These are phyloP conservation scores for Meriones unguiculatus DNA, from an alignment of 2,113 vertebrate species.

Conservation along the genomic window DNA sequence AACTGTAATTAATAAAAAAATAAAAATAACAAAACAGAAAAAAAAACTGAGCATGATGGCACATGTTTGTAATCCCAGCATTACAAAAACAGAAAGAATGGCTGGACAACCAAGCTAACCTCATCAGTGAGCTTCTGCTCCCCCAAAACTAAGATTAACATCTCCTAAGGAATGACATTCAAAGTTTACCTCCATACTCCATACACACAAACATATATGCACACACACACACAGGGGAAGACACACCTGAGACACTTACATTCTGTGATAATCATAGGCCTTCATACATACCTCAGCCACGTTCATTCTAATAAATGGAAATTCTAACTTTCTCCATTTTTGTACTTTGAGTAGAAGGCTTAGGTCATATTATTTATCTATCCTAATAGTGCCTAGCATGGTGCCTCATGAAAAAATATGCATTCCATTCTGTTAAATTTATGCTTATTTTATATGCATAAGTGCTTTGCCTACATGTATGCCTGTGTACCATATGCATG, in stretches of 20 bases:
- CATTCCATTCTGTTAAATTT: neutral
- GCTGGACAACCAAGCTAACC: neutral
- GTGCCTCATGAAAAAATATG: neutral
- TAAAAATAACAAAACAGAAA: too few relatives aligned
- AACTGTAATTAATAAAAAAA: too few relatives aligned
- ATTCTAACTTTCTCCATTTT: neutral
- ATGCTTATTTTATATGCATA: neutral
- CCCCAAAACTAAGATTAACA: neutral
- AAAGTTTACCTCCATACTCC: neutral
- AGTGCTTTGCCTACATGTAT: neutral
- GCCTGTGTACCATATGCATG: neutral
- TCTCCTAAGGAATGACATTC: neutral
- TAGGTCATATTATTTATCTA: neutral
- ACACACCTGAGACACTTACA: neutral
- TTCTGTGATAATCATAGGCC: neutral
- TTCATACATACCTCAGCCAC: neutral
- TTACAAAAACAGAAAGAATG: neutral
- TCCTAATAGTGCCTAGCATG: neutral
- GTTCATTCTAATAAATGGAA: slow-evolving; percentile 25
- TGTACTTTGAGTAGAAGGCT: neutral
- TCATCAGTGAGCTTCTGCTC: neutral
- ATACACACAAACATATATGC: neutral
- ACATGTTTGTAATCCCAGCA: neutral
- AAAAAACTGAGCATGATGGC: neutral
- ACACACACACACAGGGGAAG: neutral